Base-by-base conservation (phyloP, 2,113 vertebrate species). In the Rhynchomys soricoides region DNA sequence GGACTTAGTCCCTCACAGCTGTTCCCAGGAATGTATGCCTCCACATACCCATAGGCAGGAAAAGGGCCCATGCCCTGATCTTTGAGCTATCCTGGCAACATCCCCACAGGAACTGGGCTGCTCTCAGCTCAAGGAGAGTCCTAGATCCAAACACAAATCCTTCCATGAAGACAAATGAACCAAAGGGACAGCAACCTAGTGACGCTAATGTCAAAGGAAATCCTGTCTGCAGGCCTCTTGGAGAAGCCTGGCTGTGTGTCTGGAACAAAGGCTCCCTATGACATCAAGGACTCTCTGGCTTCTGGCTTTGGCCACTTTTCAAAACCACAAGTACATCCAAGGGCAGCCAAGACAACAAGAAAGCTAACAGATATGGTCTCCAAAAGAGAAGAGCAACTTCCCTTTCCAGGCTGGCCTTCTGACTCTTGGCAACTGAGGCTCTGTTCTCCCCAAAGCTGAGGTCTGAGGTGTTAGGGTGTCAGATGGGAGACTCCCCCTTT, bases 241-340 rank as follows among this genome's bases (percentile, higher is more conserved):
- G 66, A 81, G 96, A 92, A 77, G 89, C 83, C 74, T 75, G 55
- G 52, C 89, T 96, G 64, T 21, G 48, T 24, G 6, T 21, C 29
- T 15, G 55, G 92, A 97, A 96, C 95, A 93, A 97, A 95, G 96
- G 73, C 59, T 94, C 34, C 55, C 95, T 96, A 91, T 93, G 81
- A 91, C 97, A 97, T 37, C 77, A 89, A 94, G 89, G 91, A n/a
- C 70, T 34, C 89, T 57, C 71, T 94, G 81, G 94, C 96, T 96
- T 85, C 94, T 97, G 73, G 26, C 83, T 57, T 40, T 97, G 96
- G 97, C 94, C 87, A 93, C 87, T 81, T 95, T 96, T 97, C 97
- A 97, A 97, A 97, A 97, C 94, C 97, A 95, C 97, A 97, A 94
- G 91, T 87, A 97, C 94, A 91, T 85, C 94, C 94, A 89, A 96